Conservation (phyloP, 2,113 vertebrate genomes). For the Ictidomys tridecemlineatus region DNA sequence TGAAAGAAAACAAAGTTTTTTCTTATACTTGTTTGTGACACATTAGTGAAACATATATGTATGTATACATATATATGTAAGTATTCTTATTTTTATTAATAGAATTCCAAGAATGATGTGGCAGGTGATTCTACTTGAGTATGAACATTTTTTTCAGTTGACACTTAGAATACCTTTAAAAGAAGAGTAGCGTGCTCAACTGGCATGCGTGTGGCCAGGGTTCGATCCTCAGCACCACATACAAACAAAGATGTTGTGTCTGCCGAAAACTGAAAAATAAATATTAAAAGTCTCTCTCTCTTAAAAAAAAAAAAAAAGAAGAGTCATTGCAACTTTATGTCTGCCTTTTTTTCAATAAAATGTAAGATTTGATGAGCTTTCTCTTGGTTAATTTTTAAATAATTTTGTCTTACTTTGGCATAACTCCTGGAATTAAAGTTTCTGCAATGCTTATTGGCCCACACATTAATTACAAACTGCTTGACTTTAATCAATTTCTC, state of each 20-base stretch:
- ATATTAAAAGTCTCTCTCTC: no score
- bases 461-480: conserved; percentile 74
- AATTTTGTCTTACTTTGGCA: conserved; percentile 42
- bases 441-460: conserved; percentile 29
- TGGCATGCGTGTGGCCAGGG: no score
- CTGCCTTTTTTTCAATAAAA: conserved; percentile 30
- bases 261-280: no score
- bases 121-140: background rate
- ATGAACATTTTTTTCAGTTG: background rate
- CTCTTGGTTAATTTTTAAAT: conserved; percentile 49
- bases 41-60: background rate
- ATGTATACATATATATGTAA: background rate
- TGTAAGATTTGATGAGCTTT: background rate
- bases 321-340: background rate
- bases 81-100: background rate
- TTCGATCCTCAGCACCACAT: no score
- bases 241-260: no score
- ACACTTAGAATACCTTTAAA: conserved; percentile 11
- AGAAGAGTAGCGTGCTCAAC: background rate
- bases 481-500: conserved; percentile 74
- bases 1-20: background rate
- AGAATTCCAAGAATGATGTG: background rate
- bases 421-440: conserved; percentile 59
- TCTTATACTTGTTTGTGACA: background rate
- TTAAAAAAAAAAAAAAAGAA: background rate